These are phyloP conservation scores for Unio delphinus DNA, from an alignment of 2,888 invertebrate species.

Conservation along the genomic window DNA sequence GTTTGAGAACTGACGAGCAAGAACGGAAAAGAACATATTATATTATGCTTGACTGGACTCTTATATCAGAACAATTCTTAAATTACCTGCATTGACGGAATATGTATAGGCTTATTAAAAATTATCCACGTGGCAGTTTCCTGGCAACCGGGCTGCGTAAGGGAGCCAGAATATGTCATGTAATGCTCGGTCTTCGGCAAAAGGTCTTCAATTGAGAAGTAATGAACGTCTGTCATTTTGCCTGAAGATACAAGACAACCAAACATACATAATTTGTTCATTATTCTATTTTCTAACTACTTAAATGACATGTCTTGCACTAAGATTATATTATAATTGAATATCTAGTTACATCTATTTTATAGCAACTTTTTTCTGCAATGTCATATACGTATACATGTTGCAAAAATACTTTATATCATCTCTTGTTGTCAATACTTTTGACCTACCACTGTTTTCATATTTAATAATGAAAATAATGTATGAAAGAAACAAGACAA, in stretches of 20 bases:
- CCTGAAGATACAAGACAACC: constrained; percentile 16
- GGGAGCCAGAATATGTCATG: constrained; percentile 97
- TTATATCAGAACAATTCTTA: neutral
- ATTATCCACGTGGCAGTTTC: constrained; percentile 99
- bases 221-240: constrained; percentile 26
- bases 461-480: no score
- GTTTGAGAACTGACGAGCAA: neutral
- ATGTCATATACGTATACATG: no score
- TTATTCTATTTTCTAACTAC: constrained; percentile 3
- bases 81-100: constrained; percentile 93
- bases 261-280: neutral
- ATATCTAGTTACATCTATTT: no score
- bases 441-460: no score
- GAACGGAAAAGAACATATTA: no score
- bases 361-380: no score
- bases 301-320: no score
- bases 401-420: no score
- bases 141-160: constrained; percentile 97
- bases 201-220: constrained; percentile 69
- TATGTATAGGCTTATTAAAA: constrained; percentile 97
- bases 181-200: constrained; percentile 92
- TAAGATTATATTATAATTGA: no score
- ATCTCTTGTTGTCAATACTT: no score
- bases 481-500: no score
- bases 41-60: neutral